Base-by-base conservation (phyloP, 2,797 vertebrate species). In the Sebastes umbrosus region DNA sequence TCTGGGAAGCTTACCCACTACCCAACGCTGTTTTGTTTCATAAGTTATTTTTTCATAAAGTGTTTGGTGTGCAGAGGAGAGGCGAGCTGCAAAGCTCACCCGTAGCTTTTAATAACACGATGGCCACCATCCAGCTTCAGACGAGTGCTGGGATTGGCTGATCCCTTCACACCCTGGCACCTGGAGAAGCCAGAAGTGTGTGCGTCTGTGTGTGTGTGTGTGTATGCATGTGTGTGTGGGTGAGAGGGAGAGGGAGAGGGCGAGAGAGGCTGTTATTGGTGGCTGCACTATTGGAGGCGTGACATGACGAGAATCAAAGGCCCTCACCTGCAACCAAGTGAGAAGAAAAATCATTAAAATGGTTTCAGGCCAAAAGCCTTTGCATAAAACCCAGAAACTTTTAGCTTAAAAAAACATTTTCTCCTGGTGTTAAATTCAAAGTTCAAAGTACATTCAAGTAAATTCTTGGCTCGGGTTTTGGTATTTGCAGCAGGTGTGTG, bases 51-150 rank as follows among this genome's bases (percentile, higher is more conserved):
- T 84, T 87, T 83, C 76, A 85, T 85, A 76, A 90, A 87, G 83
- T 88, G 92, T 94, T 90, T 87, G 87, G 90, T 91, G 92, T 87
- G 88, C 80, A 88, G 89, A 90, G 90, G 91, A 92, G 96, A 96
- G 95, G 89, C 80, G 83, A 95, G 97, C 96, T 95, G 93, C 90
- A 90, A 96, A 96, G 96, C 96, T 91, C 96, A 96, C 97, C 97
- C 95, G 95, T 96, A 97, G 95, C 95, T 97, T 98, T 96, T 98
- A 98, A 99, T 99, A 98, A 97, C 96, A 92, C 88, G 71, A 94
- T 99, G 97, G 97, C 97, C 94, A 91, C 92, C 92, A 84, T 98
- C 98, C 97, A 99, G 96, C 95, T 96, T 95, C 95, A 96, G 96
- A 95, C 90, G 85, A 92, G 88, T 85, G 92, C 94, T 93, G 95